phyloP scores from a whole-genome alignment of 1,140 invertebrate genomes.

The Sitodiplosis mosellana region DNA sequence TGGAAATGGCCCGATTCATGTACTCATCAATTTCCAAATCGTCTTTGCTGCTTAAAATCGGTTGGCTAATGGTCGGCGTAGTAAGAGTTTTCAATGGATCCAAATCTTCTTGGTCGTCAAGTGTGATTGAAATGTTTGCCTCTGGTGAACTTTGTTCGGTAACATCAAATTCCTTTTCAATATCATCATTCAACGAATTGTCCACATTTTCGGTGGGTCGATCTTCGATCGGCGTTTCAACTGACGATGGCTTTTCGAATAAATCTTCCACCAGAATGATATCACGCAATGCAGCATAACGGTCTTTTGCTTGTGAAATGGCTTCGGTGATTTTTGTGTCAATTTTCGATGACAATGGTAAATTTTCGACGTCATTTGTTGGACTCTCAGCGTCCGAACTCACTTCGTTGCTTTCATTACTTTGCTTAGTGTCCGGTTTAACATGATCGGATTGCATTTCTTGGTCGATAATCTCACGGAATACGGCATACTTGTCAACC shows the following conservation, averaged over 20 bases:
- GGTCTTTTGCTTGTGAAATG: constrained; percentile 33
- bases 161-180: constrained; percentile 29
- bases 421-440: constrained; percentile 17
- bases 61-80: neutral
- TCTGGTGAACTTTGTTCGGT: constrained; percentile 1
- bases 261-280: constrained; percentile 40
- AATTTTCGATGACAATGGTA: constrained; percentile 12
- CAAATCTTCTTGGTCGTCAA: constrained; percentile 5
- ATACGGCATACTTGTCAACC: constrained; percentile 63
- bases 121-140: constrained; percentile 11
- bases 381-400: constrained; percentile 5
- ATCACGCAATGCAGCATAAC: constrained; percentile 49
- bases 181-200: constrained; percentile 29
- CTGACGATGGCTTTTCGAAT: constrained; percentile 30
- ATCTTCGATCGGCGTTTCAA: constrained; percentile 24
- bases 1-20: constrained; percentile 24
- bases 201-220: constrained; percentile 28
- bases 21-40: constrained; percentile 24
- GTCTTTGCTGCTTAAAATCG: constrained; percentile 10
- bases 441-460: constrained; percentile 37
- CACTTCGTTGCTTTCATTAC: constrained; percentile 13
- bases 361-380: constrained; percentile 1
- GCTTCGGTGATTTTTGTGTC: constrained; percentile 27
- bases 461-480: constrained; percentile 58
- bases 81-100: neutral